Percentiles rank a stretch among this genome's conserved stretches.
phyloP scores from a whole-genome alignment of 1,140 invertebrate genomes.

The Diachasmimorpha longicaudata region DNA sequence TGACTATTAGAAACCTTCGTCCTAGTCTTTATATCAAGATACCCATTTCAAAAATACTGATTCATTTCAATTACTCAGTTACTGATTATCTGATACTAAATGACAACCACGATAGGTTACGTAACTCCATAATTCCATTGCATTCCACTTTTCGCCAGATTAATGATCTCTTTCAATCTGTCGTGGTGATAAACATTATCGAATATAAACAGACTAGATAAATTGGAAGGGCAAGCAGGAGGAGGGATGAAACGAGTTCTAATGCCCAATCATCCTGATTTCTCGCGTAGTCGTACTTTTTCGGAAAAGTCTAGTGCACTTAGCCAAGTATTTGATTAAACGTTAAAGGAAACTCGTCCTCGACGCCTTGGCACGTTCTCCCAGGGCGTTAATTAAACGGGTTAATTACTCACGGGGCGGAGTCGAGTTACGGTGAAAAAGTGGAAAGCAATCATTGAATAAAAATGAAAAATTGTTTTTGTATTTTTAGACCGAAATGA shows the following conservation, averaged over 20 bases:
- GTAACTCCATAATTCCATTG: neutral
- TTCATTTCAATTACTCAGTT: neutral
- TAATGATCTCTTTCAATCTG: neutral
- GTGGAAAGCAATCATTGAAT: neutral
- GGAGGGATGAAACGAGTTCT: neutral
- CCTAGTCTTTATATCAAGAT: neutral
- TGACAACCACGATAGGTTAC: neutral
- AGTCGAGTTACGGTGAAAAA: neutral
- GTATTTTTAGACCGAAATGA: neutral
- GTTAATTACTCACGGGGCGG: slow-evolving; percentile 33
- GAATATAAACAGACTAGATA: no score
- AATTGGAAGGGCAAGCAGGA: no score
- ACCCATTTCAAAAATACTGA: neutral
- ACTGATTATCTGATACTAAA: neutral
- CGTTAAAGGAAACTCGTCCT: slow-evolving; percentile 6
- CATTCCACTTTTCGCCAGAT: neutral
- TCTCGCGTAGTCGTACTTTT: neutral
- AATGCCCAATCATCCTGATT: neutral
- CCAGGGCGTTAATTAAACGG: slow-evolving; percentile 35
- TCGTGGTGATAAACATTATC: neutral
- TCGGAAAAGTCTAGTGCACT: neutral
- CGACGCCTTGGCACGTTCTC: neutral
- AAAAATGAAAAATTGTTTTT: neutral
- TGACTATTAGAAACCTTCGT: no score
- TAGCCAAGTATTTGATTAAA: neutral